phyloP scores from a whole-genome alignment of 2,888 invertebrate species.

The Xestia c-nigrum region DNA sequence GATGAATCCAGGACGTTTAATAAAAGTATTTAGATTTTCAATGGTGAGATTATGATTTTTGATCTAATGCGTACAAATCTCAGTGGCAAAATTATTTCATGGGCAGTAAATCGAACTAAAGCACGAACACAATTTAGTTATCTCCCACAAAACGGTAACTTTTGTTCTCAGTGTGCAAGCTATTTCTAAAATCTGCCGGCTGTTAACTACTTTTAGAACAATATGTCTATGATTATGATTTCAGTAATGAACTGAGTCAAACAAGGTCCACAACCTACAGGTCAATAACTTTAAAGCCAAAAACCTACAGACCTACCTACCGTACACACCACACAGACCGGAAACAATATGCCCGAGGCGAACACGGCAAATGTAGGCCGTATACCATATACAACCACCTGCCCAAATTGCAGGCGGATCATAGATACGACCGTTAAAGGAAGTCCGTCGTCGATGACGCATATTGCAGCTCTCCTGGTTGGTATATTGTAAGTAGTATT shows the following conservation, averaged over 20 bases:
- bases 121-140: too few species aligned
- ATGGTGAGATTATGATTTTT: too few species aligned
- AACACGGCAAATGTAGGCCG: slow-evolving; percentile 71
- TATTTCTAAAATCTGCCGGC: too few species aligned
- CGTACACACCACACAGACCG: neutral
- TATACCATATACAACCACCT: slow-evolving; percentile 72
- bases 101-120: too few species aligned
- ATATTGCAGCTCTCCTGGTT: slow-evolving; percentile 87
- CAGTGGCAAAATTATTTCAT: too few species aligned
- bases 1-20: too few species aligned
- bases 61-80: too few species aligned
- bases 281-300: too few species aligned
- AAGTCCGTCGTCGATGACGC: slow-evolving; percentile 87
- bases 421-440: slow-evolving; percentile 82
- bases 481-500: slow-evolving; percentile 77
- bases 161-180: too few species aligned
- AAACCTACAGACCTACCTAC: neutral
- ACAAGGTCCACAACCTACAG: neutral
- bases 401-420: slow-evolving; percentile 84
- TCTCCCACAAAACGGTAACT: too few species aligned
- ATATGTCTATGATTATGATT: neutral
- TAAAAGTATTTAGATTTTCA: too few species aligned
- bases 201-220: neutral
- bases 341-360: slow-evolving; percentile 23
- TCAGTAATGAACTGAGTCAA: slow-evolving; percentile 18